phyloP scores from a whole-genome alignment of 2,797 vertebrate genomes.

The Benthosema pterotum region DNA sequence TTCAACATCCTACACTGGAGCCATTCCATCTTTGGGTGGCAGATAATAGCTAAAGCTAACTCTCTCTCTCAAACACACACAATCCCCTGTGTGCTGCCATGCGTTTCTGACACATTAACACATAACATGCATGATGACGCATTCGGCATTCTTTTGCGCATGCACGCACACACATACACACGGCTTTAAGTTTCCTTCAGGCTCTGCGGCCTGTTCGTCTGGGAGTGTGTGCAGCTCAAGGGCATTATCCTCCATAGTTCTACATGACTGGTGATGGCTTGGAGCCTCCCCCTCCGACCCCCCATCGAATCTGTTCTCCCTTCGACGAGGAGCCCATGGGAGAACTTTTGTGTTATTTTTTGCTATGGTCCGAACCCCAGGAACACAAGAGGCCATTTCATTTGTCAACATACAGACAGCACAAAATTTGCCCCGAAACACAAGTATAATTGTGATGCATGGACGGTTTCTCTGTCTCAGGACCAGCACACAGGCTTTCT shows the following conservation, averaged over 20 bases:
- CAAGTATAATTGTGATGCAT: neutral
- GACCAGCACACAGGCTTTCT: neutral
- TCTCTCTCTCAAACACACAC: neutral
- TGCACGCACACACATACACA: neutral
- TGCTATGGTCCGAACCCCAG: too few relatives aligned
- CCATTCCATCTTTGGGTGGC: conserved; percentile 1
- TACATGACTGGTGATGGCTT: neutral
- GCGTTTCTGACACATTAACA: conserved; percentile 17
- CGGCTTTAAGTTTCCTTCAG: conserved; percentile 4
- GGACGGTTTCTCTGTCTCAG: neutral
- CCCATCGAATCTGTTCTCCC: conserved; percentile 1
- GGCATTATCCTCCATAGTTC: conserved; percentile 3
- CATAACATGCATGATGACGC: conserved; percentile 20
- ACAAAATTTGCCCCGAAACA: neutral
- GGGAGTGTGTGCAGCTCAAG: conserved; percentile 3
- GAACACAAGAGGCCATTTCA: too few relatives aligned
- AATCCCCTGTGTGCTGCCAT: conserved; percentile 1
- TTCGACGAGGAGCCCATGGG: neutral
- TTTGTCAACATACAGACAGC: too few relatives aligned
- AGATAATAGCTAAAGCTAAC: neutral
- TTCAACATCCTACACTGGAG: neutral
- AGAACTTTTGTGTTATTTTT: neutral
- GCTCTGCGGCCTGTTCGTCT: conserved; percentile 10
- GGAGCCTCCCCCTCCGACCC: neutral
- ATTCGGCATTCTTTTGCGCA: too few relatives aligned